Evolutionary conservation across 1,140 invertebrate species (phyloP).

Genomic region (Anthonomus grandis): DNA sequence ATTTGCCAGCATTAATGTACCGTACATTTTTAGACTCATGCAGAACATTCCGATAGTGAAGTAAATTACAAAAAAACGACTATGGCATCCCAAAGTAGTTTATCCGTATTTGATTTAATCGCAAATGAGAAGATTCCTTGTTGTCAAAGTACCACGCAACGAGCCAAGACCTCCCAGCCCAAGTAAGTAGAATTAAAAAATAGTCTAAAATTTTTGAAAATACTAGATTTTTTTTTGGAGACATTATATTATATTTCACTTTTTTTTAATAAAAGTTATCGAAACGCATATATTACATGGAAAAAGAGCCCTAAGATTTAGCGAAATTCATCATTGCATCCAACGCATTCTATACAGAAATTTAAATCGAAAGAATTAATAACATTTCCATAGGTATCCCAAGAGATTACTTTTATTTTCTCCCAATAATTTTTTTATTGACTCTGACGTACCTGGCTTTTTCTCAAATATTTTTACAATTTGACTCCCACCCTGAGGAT

Average conservation of each 20-base stretch:
- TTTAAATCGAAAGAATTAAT: too few species aligned
- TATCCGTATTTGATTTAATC: constrained; percentile 27
- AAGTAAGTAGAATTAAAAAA: too few species aligned
- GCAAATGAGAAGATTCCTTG: constrained; percentile 21
- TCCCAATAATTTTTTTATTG: not conserved
- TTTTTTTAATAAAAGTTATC: not conserved
- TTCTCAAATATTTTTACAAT: too few species aligned
- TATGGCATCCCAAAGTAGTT: constrained; percentile 16
- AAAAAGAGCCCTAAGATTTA: not conserved
- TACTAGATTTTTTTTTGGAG: too few species aligned
- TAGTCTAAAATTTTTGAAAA: too few species aligned
- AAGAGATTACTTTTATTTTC: not conserved
- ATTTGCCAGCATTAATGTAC: too few species aligned
- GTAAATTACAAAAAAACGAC: constrained; percentile 9
- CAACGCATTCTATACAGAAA: too few species aligned
- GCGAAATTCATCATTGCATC: not conserved
- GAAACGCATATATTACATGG: not conserved
- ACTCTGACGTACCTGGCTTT: not conserved
- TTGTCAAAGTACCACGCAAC: constrained; percentile 4
- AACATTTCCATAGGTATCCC: too few species aligned
- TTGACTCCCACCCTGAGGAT: too few species aligned
- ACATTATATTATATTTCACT: not conserved
- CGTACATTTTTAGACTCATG: constrained; percentile 5
- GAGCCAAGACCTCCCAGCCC: constrained; percentile 18
- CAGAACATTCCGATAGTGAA: constrained; percentile 24